Percentiles rank a stretch among this genome's conserved stretches.
Evolutionary conservation across 2,888 invertebrate genomes (phyloP).

Genomic region (Amphipyra berbera): DNA sequence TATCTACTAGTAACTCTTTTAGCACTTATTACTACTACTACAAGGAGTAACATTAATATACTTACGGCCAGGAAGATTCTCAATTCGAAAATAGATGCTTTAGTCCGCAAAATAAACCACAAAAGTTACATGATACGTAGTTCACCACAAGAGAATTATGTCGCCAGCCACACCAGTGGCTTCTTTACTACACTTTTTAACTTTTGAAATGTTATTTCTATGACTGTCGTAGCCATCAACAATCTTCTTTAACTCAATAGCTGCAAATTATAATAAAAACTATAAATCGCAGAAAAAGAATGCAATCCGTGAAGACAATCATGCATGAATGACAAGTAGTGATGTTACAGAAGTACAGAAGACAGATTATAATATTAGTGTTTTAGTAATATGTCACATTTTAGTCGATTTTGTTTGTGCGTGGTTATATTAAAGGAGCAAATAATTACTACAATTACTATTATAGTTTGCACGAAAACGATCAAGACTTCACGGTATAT

Average conservation of each 20-base stretch:
- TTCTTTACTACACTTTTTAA: constrained; percentile 53
- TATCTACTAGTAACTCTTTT: constrained; percentile 5
- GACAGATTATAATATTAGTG: not conserved
- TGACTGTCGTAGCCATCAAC: constrained; percentile 48
- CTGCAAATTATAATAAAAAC: constrained; percentile 30
- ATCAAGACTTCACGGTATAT: no score
- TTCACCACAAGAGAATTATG: constrained; percentile 68
- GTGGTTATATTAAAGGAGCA: no score
- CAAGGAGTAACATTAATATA: constrained; percentile 48
- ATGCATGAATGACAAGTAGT: constrained; percentile 64
- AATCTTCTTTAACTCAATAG: constrained; percentile 60
- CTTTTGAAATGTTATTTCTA: constrained; percentile 45
- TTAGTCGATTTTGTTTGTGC: constrained; percentile 29
- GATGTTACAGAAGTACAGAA: constrained; percentile 12
- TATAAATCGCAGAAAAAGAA: constrained; percentile 62
- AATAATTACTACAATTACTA: no score
- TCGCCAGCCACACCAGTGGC: constrained; percentile 66
- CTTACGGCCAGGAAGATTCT: constrained; percentile 72
- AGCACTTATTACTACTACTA: constrained; percentile 7
- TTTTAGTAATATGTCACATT: not conserved
- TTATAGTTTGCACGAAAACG: no score
- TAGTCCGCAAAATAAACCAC: constrained; percentile 83
- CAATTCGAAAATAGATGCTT: constrained; percentile 80
- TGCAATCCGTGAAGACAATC: constrained; percentile 64
- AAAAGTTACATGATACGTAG: constrained; percentile 85